Evolutionary conservation across 2,888 invertebrate species (phyloP).

Genomic region (Julus scanicus): DNA sequence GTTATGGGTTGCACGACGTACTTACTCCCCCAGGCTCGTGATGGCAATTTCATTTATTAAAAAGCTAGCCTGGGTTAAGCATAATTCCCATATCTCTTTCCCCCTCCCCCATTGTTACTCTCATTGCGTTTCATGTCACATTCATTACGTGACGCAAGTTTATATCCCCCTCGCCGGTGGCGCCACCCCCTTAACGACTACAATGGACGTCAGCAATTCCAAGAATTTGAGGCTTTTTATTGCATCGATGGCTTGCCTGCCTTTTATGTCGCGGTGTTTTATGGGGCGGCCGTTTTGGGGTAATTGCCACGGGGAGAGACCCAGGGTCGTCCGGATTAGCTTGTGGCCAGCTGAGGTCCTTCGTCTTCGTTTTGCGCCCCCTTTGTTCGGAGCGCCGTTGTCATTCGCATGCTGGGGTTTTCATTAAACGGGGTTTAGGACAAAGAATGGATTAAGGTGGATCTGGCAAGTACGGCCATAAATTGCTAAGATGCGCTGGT

Average conservation of each 20-base stretch:
- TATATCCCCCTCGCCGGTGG: background rate
- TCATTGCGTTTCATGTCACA: slow-evolving; percentile 21
- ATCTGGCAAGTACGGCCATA: slow-evolving; percentile 4
- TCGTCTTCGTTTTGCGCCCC: background rate
- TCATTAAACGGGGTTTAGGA: slow-evolving; percentile 44
- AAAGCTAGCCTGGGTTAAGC: slow-evolving; percentile 13
- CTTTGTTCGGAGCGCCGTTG: slow-evolving; percentile 8
- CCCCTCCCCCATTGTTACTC: background rate
- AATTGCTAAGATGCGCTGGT: background rate
- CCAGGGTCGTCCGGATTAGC: background rate
- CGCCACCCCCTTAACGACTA: background rate
- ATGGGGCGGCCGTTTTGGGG: background rate
- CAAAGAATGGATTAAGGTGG: slow-evolving; percentile 12
- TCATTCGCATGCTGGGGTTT: background rate
- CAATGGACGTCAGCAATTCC: background rate
- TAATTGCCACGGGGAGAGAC: background rate
- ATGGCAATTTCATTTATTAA: slow-evolving; percentile 38
- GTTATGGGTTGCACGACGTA: background rate
- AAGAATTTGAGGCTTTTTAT: background rate
- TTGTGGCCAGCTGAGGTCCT: slow-evolving; percentile 5
- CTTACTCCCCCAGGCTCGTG: background rate
- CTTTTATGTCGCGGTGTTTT: background rate
- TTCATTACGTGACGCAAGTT: background rate
- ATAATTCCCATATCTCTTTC: background rate
- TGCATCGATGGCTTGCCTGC: too few relatives aligned